Conservation (phyloP, 2,797 vertebrate genomes). For the Bufotes viridis region DNA sequence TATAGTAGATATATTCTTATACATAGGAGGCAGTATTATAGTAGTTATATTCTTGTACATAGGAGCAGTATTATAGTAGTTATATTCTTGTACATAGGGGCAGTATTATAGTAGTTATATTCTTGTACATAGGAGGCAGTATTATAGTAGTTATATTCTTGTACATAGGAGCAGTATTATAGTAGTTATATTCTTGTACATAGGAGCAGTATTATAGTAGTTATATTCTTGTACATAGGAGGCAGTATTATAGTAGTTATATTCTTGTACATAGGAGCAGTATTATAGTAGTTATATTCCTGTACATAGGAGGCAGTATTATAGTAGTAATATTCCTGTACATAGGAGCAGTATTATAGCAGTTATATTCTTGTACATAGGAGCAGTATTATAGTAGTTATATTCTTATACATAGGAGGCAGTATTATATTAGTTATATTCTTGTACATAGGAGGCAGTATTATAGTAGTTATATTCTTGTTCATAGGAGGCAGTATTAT, state of each 20-base stretch:
- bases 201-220: not conserved
- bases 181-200: not conserved
- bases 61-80: not conserved
- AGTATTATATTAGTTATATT: not conserved
- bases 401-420: not conserved
- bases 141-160: slow-evolving; percentile 3
- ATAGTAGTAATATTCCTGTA: not conserved
- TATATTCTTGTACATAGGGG: no score
- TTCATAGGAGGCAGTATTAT: not conserved
- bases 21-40: no score
- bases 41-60: no score
- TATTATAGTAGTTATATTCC: not conserved
- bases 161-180: not conserved
- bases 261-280: not conserved
- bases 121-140: not conserved
- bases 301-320: not conserved
- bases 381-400: not conserved
- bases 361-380: not conserved
- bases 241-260: not conserved
- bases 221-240: not conserved
- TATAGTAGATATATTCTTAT: not conserved
- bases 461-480: not conserved
- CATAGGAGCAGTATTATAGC: not conserved
- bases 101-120: not conserved
- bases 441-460: not conserved